These are phyloP conservation scores for Nothobranchius furzeri DNA, from an alignment of 2,113 vertebrate species.

Conservation along the genomic window DNA sequence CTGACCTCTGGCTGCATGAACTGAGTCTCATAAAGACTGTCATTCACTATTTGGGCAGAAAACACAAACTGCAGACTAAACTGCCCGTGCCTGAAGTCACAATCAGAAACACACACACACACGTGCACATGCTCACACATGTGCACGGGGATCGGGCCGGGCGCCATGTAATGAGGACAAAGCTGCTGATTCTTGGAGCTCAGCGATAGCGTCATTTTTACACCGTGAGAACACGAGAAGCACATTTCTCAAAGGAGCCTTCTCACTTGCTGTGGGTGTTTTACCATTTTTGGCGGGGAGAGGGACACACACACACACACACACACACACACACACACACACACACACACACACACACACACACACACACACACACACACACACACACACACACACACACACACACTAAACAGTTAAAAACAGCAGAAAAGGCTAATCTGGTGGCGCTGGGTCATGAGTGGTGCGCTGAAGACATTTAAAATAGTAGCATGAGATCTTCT, in stretches of 20 bases:
- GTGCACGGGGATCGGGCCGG: conserved; percentile 40
- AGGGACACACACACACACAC: conserved; percentile 23
- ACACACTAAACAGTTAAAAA: conserved; percentile 45
- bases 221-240: conserved; percentile 75
- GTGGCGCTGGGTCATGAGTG: conserved; percentile 49
- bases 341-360: conserved; percentile 19
- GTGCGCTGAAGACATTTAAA: conserved; percentile 47
- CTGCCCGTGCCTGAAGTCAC: conserved; percentile 33
- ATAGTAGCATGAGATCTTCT: conserved; percentile 29
- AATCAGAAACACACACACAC: conserved; percentile 18
- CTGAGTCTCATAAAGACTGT: conserved; percentile 68
- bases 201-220: conserved; percentile 65
- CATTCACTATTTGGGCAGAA: conserved; percentile 68
- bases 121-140: conserved; percentile 27
- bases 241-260: conserved; percentile 74
- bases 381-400: conserved; percentile 19
- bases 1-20: conserved; percentile 59
- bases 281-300: conserved; percentile 58
- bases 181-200: conserved; percentile 63
- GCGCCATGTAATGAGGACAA: conserved; percentile 52
- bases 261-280: conserved; percentile 68
- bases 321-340: conserved; percentile 25
- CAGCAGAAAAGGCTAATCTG: conserved; percentile 48
- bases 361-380: conserved; percentile 21
- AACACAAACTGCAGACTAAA: conserved; percentile 42